Conservation (phyloP, 2,113 vertebrate species). For the Calonectris borealis region DNA sequence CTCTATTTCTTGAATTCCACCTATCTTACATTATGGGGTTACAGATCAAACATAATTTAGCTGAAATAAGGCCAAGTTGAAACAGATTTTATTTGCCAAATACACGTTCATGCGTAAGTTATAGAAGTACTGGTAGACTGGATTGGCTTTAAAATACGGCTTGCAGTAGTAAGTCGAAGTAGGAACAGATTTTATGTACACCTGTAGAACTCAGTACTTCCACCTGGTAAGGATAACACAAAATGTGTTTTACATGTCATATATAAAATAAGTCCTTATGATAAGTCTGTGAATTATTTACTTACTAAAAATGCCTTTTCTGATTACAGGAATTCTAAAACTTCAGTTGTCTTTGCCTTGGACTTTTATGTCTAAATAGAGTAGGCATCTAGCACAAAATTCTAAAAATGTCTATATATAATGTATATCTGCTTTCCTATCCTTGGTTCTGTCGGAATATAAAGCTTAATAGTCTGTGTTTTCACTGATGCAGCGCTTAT, state of each 20-base stretch:
- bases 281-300: background rate
- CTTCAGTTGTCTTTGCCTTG: constrained; percentile 15
- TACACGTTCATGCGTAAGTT: background rate
- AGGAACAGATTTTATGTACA: background rate
- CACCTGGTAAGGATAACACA: background rate
- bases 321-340: background rate
- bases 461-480: background rate
- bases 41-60: background rate
- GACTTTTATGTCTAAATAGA: background rate
- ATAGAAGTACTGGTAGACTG: background rate
- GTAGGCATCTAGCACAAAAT: background rate
- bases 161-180: background rate
- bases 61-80: background rate
- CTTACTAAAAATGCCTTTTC: constrained; percentile 12
- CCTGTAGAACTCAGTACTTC: background rate
- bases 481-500: background rate
- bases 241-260: background rate
- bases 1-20: background rate
- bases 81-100: constrained; percentile 18
- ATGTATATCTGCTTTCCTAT: background rate
- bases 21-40: background rate
- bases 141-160: background rate
- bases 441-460: background rate
- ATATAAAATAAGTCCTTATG: background rate
- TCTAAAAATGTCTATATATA: background rate